phyloP scores from a whole-genome alignment of 92 coral and sea anemone genomes.

The Phenganax marumi region DNA sequence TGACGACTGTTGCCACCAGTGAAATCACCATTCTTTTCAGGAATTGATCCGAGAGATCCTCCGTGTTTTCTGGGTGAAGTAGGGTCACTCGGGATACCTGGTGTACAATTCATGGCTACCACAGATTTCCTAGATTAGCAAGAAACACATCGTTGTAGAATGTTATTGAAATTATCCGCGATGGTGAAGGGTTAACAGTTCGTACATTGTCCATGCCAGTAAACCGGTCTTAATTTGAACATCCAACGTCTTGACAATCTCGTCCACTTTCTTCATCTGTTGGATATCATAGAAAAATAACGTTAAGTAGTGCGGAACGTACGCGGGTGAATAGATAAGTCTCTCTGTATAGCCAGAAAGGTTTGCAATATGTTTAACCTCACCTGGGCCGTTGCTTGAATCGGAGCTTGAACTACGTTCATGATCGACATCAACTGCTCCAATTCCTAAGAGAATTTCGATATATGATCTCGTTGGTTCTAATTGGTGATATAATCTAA shows the following conservation, averaged over 20 bases:
- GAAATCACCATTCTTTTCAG: neutral
- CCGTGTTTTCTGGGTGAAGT: constrained; percentile 9
- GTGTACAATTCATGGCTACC: constrained; percentile 34
- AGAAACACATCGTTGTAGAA: neutral
- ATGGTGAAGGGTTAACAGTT: neutral
- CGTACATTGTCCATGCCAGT: constrained; percentile 96
- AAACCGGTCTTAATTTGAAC: constrained; percentile 85
- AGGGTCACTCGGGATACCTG: neutral
- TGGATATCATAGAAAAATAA: neutral
- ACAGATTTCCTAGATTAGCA: constrained; percentile 31
- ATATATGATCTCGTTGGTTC: too few species aligned
- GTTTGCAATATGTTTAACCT: neutral
- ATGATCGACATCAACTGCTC: constrained; percentile 90
- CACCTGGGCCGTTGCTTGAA: constrained; percentile 93
- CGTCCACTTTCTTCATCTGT: constrained; percentile 92
- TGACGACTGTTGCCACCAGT: neutral
- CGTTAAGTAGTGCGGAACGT: neutral
- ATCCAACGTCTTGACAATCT: constrained; percentile 79
- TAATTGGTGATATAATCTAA: too few species aligned
- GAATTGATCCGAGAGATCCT: neutral
- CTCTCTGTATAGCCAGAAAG: too few species aligned
- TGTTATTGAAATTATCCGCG: neutral
- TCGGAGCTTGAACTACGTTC: constrained; percentile 90
- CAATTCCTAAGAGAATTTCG: constrained; percentile 62
- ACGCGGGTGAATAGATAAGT: neutral